phyloP scores from a whole-genome alignment of 2,797 vertebrate genomes.

The Eidolon dupreanum region DNA sequence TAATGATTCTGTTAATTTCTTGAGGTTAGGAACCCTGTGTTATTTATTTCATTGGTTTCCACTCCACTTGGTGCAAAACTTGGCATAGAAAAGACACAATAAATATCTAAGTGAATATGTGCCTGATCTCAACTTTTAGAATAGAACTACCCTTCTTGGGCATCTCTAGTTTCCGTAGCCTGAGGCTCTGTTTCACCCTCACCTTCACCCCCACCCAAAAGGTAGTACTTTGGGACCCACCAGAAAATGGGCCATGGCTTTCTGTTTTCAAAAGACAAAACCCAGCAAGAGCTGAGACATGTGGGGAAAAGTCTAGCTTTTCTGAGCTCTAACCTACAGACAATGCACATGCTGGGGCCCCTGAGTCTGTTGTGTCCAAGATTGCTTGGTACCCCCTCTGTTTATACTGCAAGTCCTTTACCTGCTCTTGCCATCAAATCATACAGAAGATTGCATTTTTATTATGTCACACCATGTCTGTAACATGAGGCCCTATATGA shows the following conservation, averaged over 20 bases:
- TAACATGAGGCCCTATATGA: background rate
- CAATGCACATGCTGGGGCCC: background rate
- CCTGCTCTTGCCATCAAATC: background rate
- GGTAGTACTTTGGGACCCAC: background rate
- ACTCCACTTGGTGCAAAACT: background rate
- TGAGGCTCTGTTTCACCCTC: background rate
- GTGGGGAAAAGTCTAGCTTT: background rate
- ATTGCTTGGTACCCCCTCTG: background rate
- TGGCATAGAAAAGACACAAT: background rate
- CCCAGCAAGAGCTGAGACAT: background rate
- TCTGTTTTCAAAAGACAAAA: background rate
- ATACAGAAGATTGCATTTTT: background rate
- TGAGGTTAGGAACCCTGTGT: background rate
- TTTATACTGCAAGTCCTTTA: background rate
- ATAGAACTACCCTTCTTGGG: background rate
- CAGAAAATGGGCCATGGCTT: background rate
- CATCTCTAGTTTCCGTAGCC: background rate
- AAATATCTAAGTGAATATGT: background rate
- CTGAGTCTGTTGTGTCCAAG: background rate
- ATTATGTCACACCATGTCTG: background rate
- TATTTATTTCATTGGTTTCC: background rate
- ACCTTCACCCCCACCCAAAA: background rate
- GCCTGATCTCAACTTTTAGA: background rate
- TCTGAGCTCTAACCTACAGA: background rate
- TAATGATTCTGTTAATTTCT: background rate